Percentiles rank a stretch among this genome's conserved stretches.
Conservation (phyloP, 2,797 vertebrate genomes). For the Halcyon leucocephala region DNA sequence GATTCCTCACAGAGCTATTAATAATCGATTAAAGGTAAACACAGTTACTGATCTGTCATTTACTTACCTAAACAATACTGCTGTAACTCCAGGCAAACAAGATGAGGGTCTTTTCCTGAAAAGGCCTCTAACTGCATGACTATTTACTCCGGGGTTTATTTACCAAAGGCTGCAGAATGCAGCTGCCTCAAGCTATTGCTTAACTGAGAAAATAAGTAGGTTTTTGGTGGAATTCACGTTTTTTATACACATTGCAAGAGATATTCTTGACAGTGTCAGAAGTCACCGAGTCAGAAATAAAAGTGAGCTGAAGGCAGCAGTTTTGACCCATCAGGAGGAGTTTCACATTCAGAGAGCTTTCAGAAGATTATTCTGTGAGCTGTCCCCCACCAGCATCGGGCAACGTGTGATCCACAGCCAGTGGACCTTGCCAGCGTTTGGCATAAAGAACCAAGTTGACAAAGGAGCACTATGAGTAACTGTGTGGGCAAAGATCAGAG, state of each 20-base stretch:
- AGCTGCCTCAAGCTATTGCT: not conserved
- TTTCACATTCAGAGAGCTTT: not conserved
- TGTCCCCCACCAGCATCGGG: fast-evolving
- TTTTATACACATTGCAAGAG: not conserved
- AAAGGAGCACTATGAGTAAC: not conserved
- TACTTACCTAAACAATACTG: not conserved
- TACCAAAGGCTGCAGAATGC: not conserved
- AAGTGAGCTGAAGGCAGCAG: not conserved
- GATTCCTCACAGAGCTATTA: not conserved
- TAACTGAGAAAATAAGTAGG: not conserved
- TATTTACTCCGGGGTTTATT: not conserved
- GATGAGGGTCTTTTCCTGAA: not conserved
- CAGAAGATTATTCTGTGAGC: not conserved
- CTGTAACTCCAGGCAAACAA: not conserved
- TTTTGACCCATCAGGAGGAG: not conserved
- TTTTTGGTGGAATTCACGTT: not conserved
- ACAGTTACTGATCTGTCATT: not conserved
- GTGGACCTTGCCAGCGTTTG: not conserved
- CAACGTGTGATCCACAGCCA: not conserved
- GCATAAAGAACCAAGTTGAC: not conserved
- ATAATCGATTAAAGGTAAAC: not conserved
- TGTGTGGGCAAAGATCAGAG: not conserved
- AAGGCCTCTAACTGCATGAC: fast-evolving
- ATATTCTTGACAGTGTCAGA: not conserved
- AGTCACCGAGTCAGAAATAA: not conserved